Evolutionary conservation across 2,888 invertebrate species (phyloP), one percentile per base, ranked within the genome.

Genomic region (Sphaerophoria rueppellii): DNA sequence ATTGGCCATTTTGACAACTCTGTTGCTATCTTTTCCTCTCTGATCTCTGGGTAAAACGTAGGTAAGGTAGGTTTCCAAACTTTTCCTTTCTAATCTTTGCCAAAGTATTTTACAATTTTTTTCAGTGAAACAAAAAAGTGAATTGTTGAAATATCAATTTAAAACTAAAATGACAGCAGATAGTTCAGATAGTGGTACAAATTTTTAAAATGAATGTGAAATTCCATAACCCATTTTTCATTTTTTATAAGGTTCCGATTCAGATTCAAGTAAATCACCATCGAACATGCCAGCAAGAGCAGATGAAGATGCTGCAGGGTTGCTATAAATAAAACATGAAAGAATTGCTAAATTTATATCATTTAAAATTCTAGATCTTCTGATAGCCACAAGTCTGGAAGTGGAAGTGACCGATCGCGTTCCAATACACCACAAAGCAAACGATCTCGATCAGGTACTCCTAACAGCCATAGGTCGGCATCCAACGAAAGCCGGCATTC

Each of bases 231-330:
- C 6, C 12, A 65, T 37, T 4, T 63, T 67, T 82, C 40, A 67
- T 79, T 24, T 24, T 24, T 24, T 24, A 24, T 24, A 24, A 88
- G 91, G 90, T 58, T 90, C 92, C 2, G 91, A 88, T n/a, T 91
- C 91, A 2, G 90, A 89, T 52, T 90, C 89, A 9, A 89, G 90
- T 67, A 89, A 89, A 43, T 89, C 91, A 7, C 90, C 91, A 6
- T 40, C 9, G 43, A 9, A 72, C 70, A 89, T 89, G 5, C 88
- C 88, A 5, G 89, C 88, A 6, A 86, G 82, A 57, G 81, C 87
- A 9, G 74, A 87, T 9, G 88, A 87, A 40, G 87, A 87, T 60
- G 88, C 87, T 73, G 77, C 88, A 5, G 87, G 88, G 90, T 60
- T 86, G 82, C 1, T 55, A 35, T 9, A 1, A n/a, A 54, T 6